Base-by-base conservation (phyloP, 2,113 vertebrate species). In the Oryzias curvinotus region DNA sequence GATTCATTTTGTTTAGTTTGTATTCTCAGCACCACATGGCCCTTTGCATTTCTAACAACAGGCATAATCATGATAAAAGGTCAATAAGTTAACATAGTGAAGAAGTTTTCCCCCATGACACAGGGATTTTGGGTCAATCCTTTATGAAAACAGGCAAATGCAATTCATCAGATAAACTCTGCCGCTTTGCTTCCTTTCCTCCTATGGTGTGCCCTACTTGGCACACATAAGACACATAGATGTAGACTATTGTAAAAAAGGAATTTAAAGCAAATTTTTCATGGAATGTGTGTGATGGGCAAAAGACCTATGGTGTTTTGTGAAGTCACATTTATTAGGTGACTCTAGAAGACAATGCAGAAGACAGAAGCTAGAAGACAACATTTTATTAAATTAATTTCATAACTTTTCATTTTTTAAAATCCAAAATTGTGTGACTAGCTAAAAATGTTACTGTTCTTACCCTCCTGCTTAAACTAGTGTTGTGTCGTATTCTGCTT, bases 201-300 rank as follows among this genome's bases (percentile, higher is more conserved):
- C 76, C 74, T 74, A 68, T 80, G 43, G 41, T 57, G 52, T 83
- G 81, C 72, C 77, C 74, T 84, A 84, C 66, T 82, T 84, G 70
- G 80, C 82, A 79, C 67, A 72, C 71, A 73, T 68, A 69, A 76
- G 62, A 75, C 80, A 73, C 58, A 68, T 52, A 68, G 58, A 70
- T 77, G 41, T 49, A 41, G 52, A 84, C 73, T 50, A 68, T 43
- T 74, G 67, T 61, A 48, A 42, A 61, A 54, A 62, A 54, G 49
- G 72, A 72, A 75, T 50, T 23, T 7, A 62, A 17, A n/a, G 19
- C 18, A 12, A 51, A 15, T 52, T 30, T 5, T 7, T 53, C 16
- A 19, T 53, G 7, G 12, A 48, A 17, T 17, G 36, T 30, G 28
- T 36, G 10, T 7, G 30, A 8, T 7, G 7, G 30, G 36, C 10